phyloP scores from a whole-genome alignment of 2,113 vertebrate genomes.

The Delphinus delphis region DNA sequence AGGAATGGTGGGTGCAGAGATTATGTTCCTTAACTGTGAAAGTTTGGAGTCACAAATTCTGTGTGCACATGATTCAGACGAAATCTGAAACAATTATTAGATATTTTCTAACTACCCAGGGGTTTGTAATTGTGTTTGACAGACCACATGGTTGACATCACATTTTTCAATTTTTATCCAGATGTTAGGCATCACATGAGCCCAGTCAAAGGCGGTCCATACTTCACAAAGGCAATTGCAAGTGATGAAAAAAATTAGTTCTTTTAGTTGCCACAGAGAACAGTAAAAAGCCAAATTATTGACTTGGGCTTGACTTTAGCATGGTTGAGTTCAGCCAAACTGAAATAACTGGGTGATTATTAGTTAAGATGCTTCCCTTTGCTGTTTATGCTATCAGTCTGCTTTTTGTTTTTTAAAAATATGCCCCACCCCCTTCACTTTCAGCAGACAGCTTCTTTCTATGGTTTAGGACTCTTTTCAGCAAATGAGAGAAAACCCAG shows the following conservation, averaged over 20 bases:
- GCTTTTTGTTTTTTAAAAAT: background rate
- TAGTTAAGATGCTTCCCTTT: slow-evolving; percentile 53
- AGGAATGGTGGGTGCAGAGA: slow-evolving; percentile 40
- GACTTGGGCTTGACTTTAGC: slow-evolving; percentile 43
- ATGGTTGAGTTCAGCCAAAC: slow-evolving; percentile 64
- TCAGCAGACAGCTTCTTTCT: background rate
- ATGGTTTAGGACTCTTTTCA: slow-evolving; percentile 45
- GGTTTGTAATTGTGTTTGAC: slow-evolving; percentile 77
- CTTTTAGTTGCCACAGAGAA: slow-evolving; percentile 64
- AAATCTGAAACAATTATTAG: slow-evolving; percentile 78
- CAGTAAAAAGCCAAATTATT: slow-evolving; percentile 60
- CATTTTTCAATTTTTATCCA: slow-evolving; percentile 73
- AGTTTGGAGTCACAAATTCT: slow-evolving; percentile 58
- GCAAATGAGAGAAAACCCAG: slow-evolving; percentile 38
- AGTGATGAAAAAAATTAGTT: slow-evolving; percentile 68
- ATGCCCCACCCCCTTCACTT: background rate
- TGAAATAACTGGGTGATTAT: slow-evolving; percentile 58
- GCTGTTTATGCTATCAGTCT: slow-evolving; percentile 53
- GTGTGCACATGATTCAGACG: slow-evolving; percentile 54
- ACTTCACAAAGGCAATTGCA: slow-evolving; percentile 69
- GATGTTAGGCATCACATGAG: slow-evolving; percentile 76
- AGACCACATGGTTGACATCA: slow-evolving; percentile 79
- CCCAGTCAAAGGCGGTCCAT: slow-evolving; percentile 50
- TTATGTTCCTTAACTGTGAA: slow-evolving; percentile 55
- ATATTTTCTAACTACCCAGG: slow-evolving; percentile 75